Evolutionary conservation across 92 coral and sea anemone species (phyloP).

Genomic region (Desmophyllum pertusum): DNA sequence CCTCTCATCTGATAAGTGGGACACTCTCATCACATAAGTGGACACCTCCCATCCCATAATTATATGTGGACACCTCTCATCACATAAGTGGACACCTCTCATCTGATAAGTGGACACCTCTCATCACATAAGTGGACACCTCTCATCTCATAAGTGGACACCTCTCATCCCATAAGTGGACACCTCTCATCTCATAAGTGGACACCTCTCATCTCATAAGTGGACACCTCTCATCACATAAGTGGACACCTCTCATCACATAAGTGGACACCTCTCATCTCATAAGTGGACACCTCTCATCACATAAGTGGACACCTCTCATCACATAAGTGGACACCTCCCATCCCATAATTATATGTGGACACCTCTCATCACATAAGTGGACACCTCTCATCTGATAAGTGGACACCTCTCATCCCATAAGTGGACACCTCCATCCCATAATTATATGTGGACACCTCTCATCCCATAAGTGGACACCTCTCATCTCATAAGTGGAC

Average conservation of each 20-base stretch:
- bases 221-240: neutral
- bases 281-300: neutral
- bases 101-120: neutral
- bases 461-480: neutral
- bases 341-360: neutral
- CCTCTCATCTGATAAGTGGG: neutral
- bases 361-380: too few species aligned
- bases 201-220: too few species aligned
- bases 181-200: too few species aligned
- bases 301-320: neutral
- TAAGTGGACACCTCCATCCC: neutral
- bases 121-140: too few species aligned
- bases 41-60: too few species aligned
- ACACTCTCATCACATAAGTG: neutral
- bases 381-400: too few species aligned
- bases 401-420: too few species aligned
- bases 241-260: neutral
- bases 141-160: too few species aligned
- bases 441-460: neutral
- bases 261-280: neutral
- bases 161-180: too few species aligned
- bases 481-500: neutral
- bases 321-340: neutral
- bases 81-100: neutral
- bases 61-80: neutral